A percentile compares a stretch with the other conserved stretches of the same genome.
Conservation (phyloP, 2,113 vertebrate species). For the Thalassoma bifasciatum region DNA sequence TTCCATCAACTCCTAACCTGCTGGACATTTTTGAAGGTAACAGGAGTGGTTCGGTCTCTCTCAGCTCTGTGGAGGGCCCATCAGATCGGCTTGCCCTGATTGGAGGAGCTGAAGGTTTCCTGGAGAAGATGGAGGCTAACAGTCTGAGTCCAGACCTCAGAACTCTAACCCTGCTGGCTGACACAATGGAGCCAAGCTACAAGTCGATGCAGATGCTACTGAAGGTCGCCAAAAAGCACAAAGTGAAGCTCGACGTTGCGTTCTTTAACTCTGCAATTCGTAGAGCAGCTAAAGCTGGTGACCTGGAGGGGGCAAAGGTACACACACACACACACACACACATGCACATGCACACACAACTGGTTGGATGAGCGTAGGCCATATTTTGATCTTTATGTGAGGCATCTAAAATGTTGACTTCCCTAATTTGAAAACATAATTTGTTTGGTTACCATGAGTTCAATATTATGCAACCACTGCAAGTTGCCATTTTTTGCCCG, state of each 20-base stretch:
- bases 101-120: constrained; percentile 88
- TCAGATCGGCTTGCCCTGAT: constrained; percentile 88
- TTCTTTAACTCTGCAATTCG: constrained; percentile 93
- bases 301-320: constrained; percentile 91
- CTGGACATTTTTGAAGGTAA: constrained; percentile 77
- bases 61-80: constrained; percentile 77
- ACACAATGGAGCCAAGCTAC: constrained; percentile 82
- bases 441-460: too few species aligned
- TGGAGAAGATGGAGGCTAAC: constrained; percentile 87
- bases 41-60: constrained; percentile 75
- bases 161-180: constrained; percentile 89
- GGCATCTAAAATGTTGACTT: too few species aligned
- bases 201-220: constrained; percentile 83
- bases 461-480: too few species aligned
- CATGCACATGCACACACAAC: background rate
- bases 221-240: constrained; percentile 75
- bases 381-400: too few species aligned
- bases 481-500: too few species aligned
- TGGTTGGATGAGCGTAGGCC: too few species aligned
- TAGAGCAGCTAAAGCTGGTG: constrained; percentile 84
- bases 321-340: constrained; percentile 11
- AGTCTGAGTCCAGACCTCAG: constrained; percentile 84
- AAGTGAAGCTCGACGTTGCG: constrained; percentile 84
- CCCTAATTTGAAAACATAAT: too few species aligned
- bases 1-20: constrained; percentile 81